Evolutionary conservation across 1,140 invertebrate genomes (phyloP), one percentile per base, ranked within the genome.

Genomic region (Pachypsylla venusta): DNA sequence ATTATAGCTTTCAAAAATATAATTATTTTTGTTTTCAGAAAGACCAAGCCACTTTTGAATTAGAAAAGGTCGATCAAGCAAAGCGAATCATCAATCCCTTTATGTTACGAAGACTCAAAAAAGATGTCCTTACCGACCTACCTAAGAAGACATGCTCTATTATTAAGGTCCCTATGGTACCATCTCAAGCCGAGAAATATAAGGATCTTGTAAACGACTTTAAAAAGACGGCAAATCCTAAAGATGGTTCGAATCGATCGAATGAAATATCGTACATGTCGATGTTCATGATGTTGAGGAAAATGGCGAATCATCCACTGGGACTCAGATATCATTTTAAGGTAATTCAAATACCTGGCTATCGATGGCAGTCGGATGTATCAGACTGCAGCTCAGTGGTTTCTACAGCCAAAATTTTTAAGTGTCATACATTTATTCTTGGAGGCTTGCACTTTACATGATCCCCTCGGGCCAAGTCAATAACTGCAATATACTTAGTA

Each of bases 41-140:
- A 62, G 68, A 74, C 53, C 66, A 69, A 25, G 81, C 83, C n/a
- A 71, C 79, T 14, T 95, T 92, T 73, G 91, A 94, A 69, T 79
- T 82, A 66, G 85, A 90, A 59, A 85, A 93, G 71, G 86, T 96
- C 19, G 82, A 82, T 55, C 89, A 95, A 68, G 93, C 93, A 0
- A 96, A 97, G 68, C 74, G 83, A 60, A 96, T 98, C 61, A 94
- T 98, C 87, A 88, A 88, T 68, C 94, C 94, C 0, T 98, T 98
- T 72, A 82, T 98, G 7, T 74, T 98, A 24, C 73, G 94, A n/a
- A 75, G 94, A 60, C 74, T 97, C 2, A 98, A 98, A 70, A 69
- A 75, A 24, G 82, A 93, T 65, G 93, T 98, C 0, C 75, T 97
- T 0, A 76, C 79, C 54, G 83, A 87, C 70, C 69, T 89, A 63